These are phyloP conservation scores for Myiozetetes cayanensis DNA, from an alignment of 2,113 vertebrate species.

Conservation along the genomic window DNA sequence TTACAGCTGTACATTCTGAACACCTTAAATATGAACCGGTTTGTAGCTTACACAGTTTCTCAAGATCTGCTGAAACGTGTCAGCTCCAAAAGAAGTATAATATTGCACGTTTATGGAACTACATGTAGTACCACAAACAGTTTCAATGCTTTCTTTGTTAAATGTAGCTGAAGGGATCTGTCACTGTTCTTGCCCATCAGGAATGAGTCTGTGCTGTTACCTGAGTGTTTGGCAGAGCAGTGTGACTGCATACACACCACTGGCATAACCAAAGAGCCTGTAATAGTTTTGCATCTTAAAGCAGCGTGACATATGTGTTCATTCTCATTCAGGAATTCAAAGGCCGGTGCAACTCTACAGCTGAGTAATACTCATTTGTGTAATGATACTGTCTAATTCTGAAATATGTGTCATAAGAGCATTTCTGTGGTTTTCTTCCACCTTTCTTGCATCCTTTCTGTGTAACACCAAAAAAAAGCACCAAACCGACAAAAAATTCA, in stretches of 20 bases:
- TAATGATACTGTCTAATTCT: background rate
- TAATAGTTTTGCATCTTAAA: background rate
- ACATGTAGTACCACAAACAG: background rate
- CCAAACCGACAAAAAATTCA: background rate
- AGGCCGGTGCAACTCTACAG: background rate
- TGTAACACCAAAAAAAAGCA: background rate
- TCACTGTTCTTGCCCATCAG: background rate
- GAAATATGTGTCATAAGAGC: background rate
- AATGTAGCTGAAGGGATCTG: background rate
- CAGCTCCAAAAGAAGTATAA: background rate
- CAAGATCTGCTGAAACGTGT: background rate
- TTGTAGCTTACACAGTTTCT: background rate
- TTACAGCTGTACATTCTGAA: background rate
- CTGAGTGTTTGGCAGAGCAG: background rate
- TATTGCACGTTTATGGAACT: background rate
- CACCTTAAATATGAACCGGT: background rate
- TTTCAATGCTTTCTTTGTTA: background rate
- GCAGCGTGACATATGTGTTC: rapidly evolving
- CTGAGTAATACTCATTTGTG: background rate
- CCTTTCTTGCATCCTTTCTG: background rate
- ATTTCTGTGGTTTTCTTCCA: background rate
- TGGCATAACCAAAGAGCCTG: background rate
- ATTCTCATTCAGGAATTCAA: background rate
- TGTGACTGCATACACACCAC: background rate
- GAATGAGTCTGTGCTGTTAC: background rate